phyloP scores from a whole-genome alignment of 2,888 invertebrate species.

The Orthonychiurus folsomi region DNA sequence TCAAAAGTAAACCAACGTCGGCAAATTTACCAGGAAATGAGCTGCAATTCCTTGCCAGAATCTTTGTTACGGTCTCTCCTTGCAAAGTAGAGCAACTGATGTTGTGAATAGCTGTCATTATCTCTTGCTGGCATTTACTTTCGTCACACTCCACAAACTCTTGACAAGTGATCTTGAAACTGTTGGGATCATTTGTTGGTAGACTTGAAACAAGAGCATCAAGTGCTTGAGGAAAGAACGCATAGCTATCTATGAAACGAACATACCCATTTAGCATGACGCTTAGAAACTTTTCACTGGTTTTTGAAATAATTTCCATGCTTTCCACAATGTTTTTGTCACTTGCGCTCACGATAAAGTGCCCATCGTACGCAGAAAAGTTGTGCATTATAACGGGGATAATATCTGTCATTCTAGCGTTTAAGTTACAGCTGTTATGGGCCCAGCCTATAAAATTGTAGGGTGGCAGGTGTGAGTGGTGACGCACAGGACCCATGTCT shows the following conservation, averaged over 20 bases:
- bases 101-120: background rate
- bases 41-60: background rate
- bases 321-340: background rate
- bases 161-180: background rate
- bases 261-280: background rate
- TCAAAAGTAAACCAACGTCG: background rate
- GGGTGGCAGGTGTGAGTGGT: background rate
- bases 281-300: slow-evolving; percentile 6
- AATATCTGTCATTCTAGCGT: background rate
- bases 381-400: background rate
- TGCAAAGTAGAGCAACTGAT: no score
- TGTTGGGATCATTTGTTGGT: background rate
- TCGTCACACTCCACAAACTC: background rate
- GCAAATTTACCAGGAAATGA: background rate
- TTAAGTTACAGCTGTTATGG: background rate
- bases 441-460: background rate
- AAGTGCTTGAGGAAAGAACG: background rate
- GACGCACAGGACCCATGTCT: background rate
- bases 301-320: slow-evolving; percentile 3
- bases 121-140: background rate
- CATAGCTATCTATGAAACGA: slow-evolving; percentile 5
- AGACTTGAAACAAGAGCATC: slow-evolving; percentile 1
- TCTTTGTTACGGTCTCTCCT: background rate
- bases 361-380: background rate
- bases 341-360: background rate